These are phyloP conservation scores for Hirundo rustica DNA, from an alignment of 2,797 vertebrate genomes.

Conservation along the genomic window DNA sequence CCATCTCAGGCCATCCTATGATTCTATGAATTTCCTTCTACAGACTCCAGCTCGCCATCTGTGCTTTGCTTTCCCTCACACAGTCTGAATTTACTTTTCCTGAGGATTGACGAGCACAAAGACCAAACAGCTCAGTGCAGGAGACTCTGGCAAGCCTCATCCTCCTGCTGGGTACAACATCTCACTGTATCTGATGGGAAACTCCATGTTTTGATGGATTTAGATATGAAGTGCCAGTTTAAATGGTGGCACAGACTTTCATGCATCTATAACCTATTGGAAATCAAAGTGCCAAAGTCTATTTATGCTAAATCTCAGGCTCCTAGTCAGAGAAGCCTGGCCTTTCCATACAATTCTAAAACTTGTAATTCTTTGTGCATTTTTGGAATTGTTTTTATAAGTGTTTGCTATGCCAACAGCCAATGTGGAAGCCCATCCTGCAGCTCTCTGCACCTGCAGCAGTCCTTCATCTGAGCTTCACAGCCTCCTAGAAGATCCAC, in stretches of 20 bases:
- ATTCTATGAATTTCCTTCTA: not conserved
- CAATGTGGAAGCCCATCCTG: not conserved
- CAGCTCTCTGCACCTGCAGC: not conserved
- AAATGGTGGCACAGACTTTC: not conserved
- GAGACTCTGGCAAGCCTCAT: not conserved
- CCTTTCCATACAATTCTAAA: not conserved
- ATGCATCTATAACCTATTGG: not conserved
- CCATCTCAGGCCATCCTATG: not conserved
- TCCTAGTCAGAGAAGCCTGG: not conserved
- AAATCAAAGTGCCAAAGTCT: not conserved
- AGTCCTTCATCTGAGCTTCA: not conserved
- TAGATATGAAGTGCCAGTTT: not conserved
- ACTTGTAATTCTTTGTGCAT: not conserved
- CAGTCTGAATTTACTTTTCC: slow-evolving; percentile 9
- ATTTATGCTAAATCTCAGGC: not conserved
- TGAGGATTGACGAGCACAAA: not conserved
- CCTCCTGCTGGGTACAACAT: not conserved
- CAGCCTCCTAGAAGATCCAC: not conserved
- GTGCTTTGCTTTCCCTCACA: not conserved
- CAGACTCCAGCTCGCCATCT: not conserved
- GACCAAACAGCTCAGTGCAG: not conserved
- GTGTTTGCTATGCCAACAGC: not conserved
- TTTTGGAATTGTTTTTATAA: not conserved
- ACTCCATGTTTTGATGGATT: not conserved
- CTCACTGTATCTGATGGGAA: not conserved